phyloP scores from a whole-genome alignment of 2,797 vertebrate genomes.

The Sebastes nivosus region DNA sequence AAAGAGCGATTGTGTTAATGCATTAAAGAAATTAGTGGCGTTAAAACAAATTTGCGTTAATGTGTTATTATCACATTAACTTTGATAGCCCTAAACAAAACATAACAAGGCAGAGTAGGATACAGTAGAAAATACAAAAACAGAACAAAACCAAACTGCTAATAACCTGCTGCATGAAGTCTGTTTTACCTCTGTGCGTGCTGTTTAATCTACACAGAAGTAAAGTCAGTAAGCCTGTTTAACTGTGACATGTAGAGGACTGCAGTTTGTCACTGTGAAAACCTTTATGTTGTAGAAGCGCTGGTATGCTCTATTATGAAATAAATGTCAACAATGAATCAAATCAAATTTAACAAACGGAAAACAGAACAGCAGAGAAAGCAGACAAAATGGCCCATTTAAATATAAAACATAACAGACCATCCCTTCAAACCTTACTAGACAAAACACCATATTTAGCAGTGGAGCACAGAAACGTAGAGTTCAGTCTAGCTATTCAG shows the following conservation, averaged over 20 bases:
- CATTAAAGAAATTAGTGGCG: too few species aligned
- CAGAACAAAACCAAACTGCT: not conserved
- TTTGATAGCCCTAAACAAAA: not conserved
- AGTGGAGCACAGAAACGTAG: not conserved
- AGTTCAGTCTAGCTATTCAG: not conserved
- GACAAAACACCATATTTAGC: not conserved
- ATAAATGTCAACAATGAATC: not conserved
- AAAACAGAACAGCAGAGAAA: not conserved
- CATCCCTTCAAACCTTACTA: not conserved
- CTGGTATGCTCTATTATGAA: not conserved
- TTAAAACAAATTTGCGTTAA: not conserved
- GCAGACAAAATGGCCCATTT: not conserved
- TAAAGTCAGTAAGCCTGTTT: not conserved
- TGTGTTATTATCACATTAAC: too few species aligned
- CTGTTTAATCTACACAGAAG: not conserved
- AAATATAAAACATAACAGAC: not conserved
- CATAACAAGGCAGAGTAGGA: not conserved
- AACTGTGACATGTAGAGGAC: not conserved
- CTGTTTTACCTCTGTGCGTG: not conserved
- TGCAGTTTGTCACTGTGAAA: not conserved
- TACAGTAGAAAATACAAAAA: not conserved
- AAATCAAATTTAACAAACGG: not conserved
- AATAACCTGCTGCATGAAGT: not conserved
- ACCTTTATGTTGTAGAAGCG: not conserved
- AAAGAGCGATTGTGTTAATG: too few species aligned